Percentiles rank a stretch among this genome's conserved stretches.
Evolutionary conservation across 2,888 invertebrate genomes (phyloP).

Genomic region (Incurvaria masculella): DNA sequence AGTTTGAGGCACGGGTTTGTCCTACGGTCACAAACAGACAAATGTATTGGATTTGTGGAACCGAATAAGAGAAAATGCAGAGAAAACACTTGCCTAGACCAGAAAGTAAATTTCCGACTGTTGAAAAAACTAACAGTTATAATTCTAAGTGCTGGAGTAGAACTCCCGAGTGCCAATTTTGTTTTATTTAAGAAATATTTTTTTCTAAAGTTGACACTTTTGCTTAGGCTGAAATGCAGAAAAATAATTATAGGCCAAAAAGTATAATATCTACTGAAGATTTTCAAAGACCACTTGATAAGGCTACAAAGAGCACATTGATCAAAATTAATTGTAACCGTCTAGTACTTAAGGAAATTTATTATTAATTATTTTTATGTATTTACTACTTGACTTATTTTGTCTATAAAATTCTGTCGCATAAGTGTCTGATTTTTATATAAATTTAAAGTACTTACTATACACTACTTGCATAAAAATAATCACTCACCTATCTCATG

Average conservation of each 20-base stretch:
- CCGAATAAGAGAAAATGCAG: too few relatives aligned
- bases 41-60: too few relatives aligned
- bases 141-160: too few relatives aligned
- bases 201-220: neutral
- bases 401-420: neutral
- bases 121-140: too few relatives aligned
- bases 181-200: too few relatives aligned
- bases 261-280: neutral
- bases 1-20: too few relatives aligned
- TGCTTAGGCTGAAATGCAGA: neutral
- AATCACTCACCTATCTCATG: neutral
- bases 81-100: too few relatives aligned
- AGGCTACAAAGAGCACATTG: neutral
- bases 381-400: neutral
- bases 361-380: neutral
- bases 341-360: neutral
- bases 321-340: neutral
- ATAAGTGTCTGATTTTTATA: neutral
- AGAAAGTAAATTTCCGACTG: too few relatives aligned
- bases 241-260: neutral
- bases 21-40: too few relatives aligned
- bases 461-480: neutral
- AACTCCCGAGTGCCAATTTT: too few relatives aligned
- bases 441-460: neutral
- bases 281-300: neutral